phyloP scores from a whole-genome alignment of 2,113 vertebrate genomes.

The Leucoraja erinaceus region DNA sequence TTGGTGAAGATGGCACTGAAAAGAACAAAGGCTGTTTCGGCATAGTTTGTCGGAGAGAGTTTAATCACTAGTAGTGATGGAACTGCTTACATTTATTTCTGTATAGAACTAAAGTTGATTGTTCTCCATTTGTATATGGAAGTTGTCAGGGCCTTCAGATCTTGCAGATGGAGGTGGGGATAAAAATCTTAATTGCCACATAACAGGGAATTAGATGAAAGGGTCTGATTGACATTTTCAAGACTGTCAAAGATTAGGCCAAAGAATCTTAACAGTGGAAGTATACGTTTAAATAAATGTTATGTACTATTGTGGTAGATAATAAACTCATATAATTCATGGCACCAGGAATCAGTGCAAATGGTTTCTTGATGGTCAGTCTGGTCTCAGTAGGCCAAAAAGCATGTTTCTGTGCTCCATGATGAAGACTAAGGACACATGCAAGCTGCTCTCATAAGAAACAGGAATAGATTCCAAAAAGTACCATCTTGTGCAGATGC shows the following conservation, averaged over 20 bases:
- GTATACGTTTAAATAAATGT: neutral
- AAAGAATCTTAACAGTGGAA: neutral
- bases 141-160: neutral
- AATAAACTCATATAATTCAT: no score
- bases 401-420: no score
- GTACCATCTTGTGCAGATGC: neutral
- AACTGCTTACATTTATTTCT: neutral
- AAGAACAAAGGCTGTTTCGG: neutral
- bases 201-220: neutral
- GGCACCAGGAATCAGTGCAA: no score
- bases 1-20: neutral
- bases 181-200: neutral
- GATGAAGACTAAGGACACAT: neutral
- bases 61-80: no score
- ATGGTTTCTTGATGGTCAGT: no score
- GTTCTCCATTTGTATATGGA: neutral
- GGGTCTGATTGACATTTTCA: neutral
- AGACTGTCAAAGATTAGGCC: neutral
- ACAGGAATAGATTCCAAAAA: neutral
- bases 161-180: neutral
- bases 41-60: no score
- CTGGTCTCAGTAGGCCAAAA: no score
- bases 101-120: neutral
- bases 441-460: neutral
- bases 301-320: neutral